Percentiles rank a stretch among this genome's conserved stretches.
phyloP scores from a whole-genome alignment of 2,888 invertebrate species.

The Microplitis manilae region DNA sequence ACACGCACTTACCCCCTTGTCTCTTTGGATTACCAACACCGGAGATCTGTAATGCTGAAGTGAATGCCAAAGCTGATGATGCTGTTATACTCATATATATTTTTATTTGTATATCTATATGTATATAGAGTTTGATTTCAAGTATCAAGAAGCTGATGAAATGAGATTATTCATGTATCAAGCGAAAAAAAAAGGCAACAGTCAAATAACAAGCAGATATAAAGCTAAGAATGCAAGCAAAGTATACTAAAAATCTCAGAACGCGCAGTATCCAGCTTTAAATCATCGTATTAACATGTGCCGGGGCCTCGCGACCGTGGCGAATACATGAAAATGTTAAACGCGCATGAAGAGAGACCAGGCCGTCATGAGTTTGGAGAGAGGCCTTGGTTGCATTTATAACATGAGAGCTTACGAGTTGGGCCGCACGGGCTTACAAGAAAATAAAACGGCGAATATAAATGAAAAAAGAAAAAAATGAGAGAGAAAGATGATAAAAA shows the following conservation, averaged over 20 bases:
- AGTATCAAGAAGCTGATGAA: neutral
- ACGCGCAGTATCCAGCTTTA: slow-evolving; percentile 51
- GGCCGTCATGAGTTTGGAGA: slow-evolving; percentile 41
- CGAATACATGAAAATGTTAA: slow-evolving; percentile 59
- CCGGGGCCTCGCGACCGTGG: slow-evolving; percentile 47
- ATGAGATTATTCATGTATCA: neutral
- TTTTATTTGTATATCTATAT: neutral
- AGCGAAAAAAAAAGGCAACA: neutral
- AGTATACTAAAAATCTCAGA: neutral
- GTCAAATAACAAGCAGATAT: slow-evolving; percentile 4
- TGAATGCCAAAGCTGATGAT: neutral
- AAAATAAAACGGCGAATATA: slow-evolving; percentile 16
- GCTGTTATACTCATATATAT: slow-evolving; percentile 1
- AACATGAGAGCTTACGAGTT: slow-evolving; percentile 48
- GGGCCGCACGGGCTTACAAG: slow-evolving; percentile 26
- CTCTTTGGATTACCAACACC: slow-evolving; percentile 42
- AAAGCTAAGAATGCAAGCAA: neutral
- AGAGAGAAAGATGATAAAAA: slow-evolving; percentile 52
- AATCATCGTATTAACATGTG: slow-evolving; percentile 62
- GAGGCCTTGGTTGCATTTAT: slow-evolving; percentile 26
- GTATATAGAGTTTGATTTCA: neutral
- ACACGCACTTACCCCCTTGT: slow-evolving; percentile 40
- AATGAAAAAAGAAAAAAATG: slow-evolving; percentile 26
- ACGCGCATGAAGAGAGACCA: slow-evolving; percentile 45
- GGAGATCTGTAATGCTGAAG: neutral